Evolutionary conservation across 37 sponge, comb jelly and placozoan species (phyloP).

Genomic region (Haliclona indistincta): DNA sequence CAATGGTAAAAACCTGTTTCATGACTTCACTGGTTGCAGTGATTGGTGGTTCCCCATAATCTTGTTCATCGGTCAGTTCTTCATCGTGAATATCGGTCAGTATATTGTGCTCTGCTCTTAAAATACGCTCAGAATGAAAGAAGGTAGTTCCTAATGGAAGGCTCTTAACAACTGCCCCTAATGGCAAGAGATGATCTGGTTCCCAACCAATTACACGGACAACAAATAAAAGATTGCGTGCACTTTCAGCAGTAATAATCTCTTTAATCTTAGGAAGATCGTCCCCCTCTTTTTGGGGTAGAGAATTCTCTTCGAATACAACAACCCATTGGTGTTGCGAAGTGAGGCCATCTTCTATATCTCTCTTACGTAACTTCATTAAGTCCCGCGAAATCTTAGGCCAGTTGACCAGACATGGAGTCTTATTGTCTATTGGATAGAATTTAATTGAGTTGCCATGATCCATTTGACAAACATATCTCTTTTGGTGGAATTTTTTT

Average conservation of each 20-base stretch:
- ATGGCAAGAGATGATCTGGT: slow-evolving; percentile 18
- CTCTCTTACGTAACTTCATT: not conserved
- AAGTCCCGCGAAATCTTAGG: slow-evolving; percentile 39
- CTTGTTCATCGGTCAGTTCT: not conserved
- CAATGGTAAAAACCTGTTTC: slow-evolving; percentile 65
- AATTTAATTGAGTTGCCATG: slow-evolving; percentile 39
- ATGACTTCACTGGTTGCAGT: not conserved
- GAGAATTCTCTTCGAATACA: slow-evolving; percentile 30
- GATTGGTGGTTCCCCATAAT: not conserved
- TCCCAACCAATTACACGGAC: slow-evolving; percentile 42
- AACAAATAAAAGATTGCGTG: slow-evolving; percentile 52
- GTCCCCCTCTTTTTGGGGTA: not conserved
- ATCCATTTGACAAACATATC: slow-evolving; percentile 52
- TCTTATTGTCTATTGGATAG: slow-evolving; percentile 41
- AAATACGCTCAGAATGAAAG: slow-evolving; percentile 43
- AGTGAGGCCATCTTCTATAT: not conserved
- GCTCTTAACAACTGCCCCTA: slow-evolving; percentile 50
- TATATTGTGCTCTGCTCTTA: slow-evolving; percentile 29
- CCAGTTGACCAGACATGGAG: slow-evolving; percentile 53
- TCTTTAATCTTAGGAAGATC: slow-evolving; percentile 48
- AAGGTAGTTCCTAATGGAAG: slow-evolving; percentile 33
- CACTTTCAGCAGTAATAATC: slow-evolving; percentile 48
- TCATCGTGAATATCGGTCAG: slow-evolving; percentile 6
- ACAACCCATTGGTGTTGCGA: slow-evolving; percentile 11
- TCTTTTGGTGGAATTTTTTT: slow-evolving; percentile 7